Conservation (phyloP, 2,888 invertebrate species). For the Drosophila emarginata region DNA sequence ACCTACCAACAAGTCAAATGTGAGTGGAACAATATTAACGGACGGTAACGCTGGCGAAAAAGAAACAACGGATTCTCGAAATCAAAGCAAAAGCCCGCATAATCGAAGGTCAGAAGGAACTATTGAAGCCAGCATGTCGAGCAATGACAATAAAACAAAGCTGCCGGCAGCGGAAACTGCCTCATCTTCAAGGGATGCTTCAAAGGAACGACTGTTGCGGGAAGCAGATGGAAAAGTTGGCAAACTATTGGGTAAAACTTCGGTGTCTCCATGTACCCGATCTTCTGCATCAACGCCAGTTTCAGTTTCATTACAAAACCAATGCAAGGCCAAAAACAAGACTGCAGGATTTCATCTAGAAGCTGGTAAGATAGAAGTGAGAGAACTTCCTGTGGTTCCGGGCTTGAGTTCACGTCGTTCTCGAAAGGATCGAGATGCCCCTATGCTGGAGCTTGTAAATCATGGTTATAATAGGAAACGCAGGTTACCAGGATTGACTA, state of each 20-base stretch:
- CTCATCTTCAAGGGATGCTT: not conserved
- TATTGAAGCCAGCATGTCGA: too few species aligned
- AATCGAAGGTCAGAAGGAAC: not conserved
- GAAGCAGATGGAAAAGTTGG: not conserved
- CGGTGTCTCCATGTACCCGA: constrained; percentile 13
- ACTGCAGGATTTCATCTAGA: not conserved
- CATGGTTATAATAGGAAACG: constrained; percentile 4
- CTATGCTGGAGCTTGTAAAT: not conserved
- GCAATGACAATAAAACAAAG: not conserved
- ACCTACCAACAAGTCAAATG: not conserved
- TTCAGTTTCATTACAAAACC: constrained; percentile 16
- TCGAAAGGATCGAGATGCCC: not conserved
- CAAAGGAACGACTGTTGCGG: not conserved
- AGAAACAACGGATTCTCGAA: not conserved
- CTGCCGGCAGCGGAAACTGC: not conserved
- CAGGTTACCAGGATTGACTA: not conserved
- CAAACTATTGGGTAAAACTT: not conserved
- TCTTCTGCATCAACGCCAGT: constrained; percentile 9
- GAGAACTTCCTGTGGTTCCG: not conserved
- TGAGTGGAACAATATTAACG: not conserved
- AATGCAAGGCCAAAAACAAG: not conserved
- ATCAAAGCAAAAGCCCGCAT: not conserved
- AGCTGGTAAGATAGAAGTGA: not conserved
- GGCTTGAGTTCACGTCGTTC: not conserved
- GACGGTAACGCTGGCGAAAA: not conserved